These are phyloP conservation scores for Leptinotarsa texana DNA, from an alignment of 1,140 invertebrate species.

Conservation along the genomic window DNA sequence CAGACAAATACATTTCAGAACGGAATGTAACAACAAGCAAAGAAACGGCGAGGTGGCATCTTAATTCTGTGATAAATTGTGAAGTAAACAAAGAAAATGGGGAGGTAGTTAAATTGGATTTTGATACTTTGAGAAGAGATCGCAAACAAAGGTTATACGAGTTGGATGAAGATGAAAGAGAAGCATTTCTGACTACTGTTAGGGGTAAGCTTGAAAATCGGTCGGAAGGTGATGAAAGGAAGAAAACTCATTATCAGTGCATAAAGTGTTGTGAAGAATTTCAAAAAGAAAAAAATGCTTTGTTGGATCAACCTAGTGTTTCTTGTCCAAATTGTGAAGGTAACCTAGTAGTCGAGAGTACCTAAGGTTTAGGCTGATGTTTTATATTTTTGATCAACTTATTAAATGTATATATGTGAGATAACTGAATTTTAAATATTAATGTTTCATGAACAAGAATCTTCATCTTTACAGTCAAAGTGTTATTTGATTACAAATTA, in stretches of 20 bases:
- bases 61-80: conserved; percentile 62
- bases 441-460: too few species aligned
- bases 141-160: conserved; percentile 62
- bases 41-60: conserved; percentile 62
- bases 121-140: conserved; percentile 64
- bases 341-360: conserved; percentile 59
- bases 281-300: conserved; percentile 57
- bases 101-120: conserved; percentile 62
- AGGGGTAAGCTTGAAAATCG: conserved; percentile 52
- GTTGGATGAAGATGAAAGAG: conserved; percentile 61
- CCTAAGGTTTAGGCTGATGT: not conserved
- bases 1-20: conserved; percentile 57
- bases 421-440: too few species aligned
- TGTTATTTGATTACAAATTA: too few species aligned
- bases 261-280: conserved; percentile 67
- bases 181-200: conserved; percentile 56
- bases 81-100: conserved; percentile 55
- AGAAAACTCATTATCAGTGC: conserved; percentile 63
- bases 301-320: conserved; percentile 40
- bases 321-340: conserved; percentile 66
- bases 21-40: conserved; percentile 58
- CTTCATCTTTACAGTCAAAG: too few species aligned
- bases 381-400: not conserved
- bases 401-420: too few species aligned
- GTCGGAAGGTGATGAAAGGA: conserved; percentile 58